Conservation (phyloP, 2,113 vertebrate genomes). For the Glareola pratincola region DNA sequence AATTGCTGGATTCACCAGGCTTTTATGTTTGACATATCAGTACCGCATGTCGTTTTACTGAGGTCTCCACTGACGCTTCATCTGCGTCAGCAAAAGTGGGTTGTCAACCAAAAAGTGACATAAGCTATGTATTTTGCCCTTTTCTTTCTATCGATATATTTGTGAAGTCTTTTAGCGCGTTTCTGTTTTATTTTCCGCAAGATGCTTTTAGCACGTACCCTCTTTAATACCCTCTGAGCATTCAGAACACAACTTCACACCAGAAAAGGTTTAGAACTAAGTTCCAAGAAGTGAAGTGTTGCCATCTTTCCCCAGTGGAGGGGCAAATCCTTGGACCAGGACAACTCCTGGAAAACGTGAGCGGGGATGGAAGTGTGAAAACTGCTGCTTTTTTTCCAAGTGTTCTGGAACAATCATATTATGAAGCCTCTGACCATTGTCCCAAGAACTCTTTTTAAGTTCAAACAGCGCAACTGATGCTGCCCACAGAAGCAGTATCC, state of each 20-base stretch:
- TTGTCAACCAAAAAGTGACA: not conserved
- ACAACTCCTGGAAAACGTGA: not conserved
- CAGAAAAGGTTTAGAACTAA: not conserved
- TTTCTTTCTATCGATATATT: not conserved
- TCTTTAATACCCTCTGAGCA: not conserved
- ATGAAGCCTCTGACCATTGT: not conserved
- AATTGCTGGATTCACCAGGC: not conserved
- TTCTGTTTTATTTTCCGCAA: not conserved
- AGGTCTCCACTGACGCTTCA: not conserved
- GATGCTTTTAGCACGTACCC: not conserved
- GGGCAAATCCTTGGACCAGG: not conserved
- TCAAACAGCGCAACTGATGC: not conserved
- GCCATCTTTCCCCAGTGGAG: not conserved
- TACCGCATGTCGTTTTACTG: not conserved
- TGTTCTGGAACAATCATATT: not conserved
- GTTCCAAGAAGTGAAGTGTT: not conserved
- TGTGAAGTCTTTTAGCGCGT: not conserved
- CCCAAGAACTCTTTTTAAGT: not conserved
- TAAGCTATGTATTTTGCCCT: not conserved
- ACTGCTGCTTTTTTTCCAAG: not conserved
- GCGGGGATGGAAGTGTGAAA: not conserved
- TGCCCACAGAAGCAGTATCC: not conserved
- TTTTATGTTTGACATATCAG: constrained; percentile 34
- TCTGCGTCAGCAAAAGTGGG: not conserved
- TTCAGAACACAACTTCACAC: not conserved